phyloP scores from a whole-genome alignment of 2,113 vertebrate species.

The Plectropomus leopardus region DNA sequence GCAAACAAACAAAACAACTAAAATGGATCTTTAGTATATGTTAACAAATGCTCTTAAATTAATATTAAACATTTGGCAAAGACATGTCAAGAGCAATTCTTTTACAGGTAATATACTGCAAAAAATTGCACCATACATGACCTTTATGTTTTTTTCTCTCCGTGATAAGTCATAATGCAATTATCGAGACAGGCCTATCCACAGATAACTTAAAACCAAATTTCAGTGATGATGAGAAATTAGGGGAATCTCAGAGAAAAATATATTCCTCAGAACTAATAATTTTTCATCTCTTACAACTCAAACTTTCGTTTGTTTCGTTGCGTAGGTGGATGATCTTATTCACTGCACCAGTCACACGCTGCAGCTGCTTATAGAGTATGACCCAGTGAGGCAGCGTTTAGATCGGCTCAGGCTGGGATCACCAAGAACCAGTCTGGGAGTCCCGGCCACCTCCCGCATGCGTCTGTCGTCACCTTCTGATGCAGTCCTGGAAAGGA shows the following conservation, averaged over 20 bases:
- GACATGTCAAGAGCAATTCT: too few relatives aligned
- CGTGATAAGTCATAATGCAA: too few relatives aligned
- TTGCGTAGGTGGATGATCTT: conserved; percentile 90
- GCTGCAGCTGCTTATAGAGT: conserved; percentile 95
- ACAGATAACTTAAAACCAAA: too few relatives aligned
- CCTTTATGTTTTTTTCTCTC: too few relatives aligned
- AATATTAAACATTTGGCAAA: too few relatives aligned
- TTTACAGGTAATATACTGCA: too few relatives aligned
- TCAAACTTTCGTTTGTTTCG: background rate
- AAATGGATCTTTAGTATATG: too few relatives aligned
- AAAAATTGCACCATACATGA: too few relatives aligned
- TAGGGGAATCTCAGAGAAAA: background rate
- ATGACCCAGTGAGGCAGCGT: conserved; percentile 92
- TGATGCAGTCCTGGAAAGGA: conserved; percentile 87
- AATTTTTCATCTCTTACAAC: background rate
- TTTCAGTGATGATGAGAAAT: background rate
- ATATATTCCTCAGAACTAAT: background rate
- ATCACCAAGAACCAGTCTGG: conserved; percentile 72
- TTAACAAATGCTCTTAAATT: too few relatives aligned
- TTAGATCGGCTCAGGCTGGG: conserved; percentile 89
- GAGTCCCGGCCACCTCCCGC: conserved; percentile 84
- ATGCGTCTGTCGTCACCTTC: conserved; percentile 86
- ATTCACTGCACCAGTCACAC: conserved; percentile 93
- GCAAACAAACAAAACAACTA: too few relatives aligned
- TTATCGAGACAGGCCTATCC: too few relatives aligned